A percentile compares a stretch with the other conserved stretches of the same genome.
Evolutionary conservation across 2,888 invertebrate species (phyloP).

Genomic region (Chironomus riparius): DNA sequence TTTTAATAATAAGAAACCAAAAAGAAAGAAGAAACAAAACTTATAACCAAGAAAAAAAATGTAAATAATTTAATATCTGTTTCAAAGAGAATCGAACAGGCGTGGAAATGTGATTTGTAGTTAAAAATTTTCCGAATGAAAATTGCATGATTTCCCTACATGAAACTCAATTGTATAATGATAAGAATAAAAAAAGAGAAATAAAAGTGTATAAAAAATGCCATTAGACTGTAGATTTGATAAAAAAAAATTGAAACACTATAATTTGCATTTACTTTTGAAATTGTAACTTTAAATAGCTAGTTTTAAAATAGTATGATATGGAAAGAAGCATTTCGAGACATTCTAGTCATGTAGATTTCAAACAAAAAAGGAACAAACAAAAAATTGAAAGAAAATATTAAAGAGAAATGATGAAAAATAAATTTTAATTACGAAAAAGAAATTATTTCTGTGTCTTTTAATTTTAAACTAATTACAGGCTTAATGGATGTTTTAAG

Average conservation of each 20-base stretch:
- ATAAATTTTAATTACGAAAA: neutral
- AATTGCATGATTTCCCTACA: constrained; percentile 19
- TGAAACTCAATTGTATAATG: constrained; percentile 14
- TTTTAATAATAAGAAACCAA: neutral
- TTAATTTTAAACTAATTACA: too few relatives aligned
- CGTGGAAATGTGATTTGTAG: constrained; percentile 6
- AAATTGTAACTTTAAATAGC: neutral
- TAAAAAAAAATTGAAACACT: neutral
- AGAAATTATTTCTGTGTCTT: neutral
- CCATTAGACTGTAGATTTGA: constrained; percentile 14
- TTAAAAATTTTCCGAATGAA: constrained; percentile 1
- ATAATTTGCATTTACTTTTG: neutral
- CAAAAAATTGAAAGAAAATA: neutral
- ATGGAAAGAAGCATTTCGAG: neutral
- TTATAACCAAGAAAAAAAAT: neutral
- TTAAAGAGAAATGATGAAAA: neutral
- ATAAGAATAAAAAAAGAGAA: neutral
- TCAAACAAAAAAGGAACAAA: neutral
- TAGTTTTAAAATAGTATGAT: neutral
- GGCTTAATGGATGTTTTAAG: too few relatives aligned
- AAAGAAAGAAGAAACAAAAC: neutral
- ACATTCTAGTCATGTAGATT: neutral
- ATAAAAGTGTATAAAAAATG: constrained; percentile 7
- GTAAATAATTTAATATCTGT: constrained; percentile 18
- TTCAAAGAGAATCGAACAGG: constrained; percentile 21